phyloP scores from a whole-genome alignment of 1,140 invertebrate species.

The Eufriesea mexicana region DNA sequence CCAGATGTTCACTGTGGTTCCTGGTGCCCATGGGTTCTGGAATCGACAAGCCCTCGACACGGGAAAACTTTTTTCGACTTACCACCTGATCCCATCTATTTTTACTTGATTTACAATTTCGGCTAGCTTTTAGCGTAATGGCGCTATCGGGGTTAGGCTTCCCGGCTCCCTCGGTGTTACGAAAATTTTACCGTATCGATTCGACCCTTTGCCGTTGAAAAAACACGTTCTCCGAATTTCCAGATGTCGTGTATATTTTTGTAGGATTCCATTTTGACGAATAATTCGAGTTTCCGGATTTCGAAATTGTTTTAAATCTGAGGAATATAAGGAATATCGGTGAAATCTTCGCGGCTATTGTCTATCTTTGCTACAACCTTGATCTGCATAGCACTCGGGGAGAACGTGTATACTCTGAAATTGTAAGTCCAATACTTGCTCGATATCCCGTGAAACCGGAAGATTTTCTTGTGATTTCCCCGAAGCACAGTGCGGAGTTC shows the following conservation, averaged over 20 bases:
- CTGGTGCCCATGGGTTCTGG: conserved; percentile 48
- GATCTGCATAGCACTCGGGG: not conserved
- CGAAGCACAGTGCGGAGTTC: not conserved
- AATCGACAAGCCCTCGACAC: conserved; percentile 54
- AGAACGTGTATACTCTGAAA: too few species aligned
- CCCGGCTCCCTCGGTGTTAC: too few species aligned
- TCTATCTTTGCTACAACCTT: not conserved
- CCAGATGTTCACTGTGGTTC: conserved; percentile 62
- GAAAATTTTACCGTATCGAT: not conserved
- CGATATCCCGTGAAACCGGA: not conserved
- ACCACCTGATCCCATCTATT: conserved; percentile 38
- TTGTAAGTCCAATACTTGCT: not conserved
- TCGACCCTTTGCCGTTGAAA: too few species aligned
- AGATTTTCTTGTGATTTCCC: not conserved
- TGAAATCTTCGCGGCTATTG: too few species aligned
- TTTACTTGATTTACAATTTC: conserved; percentile 29
- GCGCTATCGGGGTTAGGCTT: not conserved
- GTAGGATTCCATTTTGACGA: too few species aligned
- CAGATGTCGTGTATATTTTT: too few species aligned
- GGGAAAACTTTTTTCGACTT: conserved; percentile 62
- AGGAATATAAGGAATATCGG: too few species aligned
- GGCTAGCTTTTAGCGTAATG: not conserved
- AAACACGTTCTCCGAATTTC: too few species aligned
- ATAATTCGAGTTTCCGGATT: too few species aligned
- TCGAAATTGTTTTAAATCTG: too few species aligned